Evolutionary conservation across 2,888 invertebrate species (phyloP), one percentile per base, ranked within the genome.

Genomic region (Oxytorus armatus): DNA sequence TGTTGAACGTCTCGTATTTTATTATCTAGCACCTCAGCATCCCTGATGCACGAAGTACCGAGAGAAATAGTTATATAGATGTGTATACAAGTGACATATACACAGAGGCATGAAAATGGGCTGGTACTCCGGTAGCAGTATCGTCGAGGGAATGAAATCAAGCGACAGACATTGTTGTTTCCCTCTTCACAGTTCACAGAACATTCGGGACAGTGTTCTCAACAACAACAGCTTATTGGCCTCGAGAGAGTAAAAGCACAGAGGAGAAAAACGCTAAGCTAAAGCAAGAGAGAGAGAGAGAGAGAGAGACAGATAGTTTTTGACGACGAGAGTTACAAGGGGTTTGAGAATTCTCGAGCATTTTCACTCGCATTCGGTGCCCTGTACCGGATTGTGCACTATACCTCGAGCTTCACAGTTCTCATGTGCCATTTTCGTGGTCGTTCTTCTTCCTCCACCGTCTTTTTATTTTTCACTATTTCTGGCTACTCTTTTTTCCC

Each of bases 151-250:
- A 79, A 79, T 76, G 66, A 79, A 76, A 79, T 79, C 79, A 79
- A 76, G 77, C 79, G 77, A 72, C 75, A 79, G 76, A 77, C 81
- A 83, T 83, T 84, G 82, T 81, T 82, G 77, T 23, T 61, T 81
- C 77, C 66, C 65, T 74, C 77, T 77, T 77, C n/a, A 82, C 78
- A 80, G 72, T 82, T 82, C 72, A 72, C 68, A 76, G 81, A 77
- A 53, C 78, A 82, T 83, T 83, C 77, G 80, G 76, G 55, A 49
- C 78, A 76, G 51, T 57, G 65, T 74, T 78, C 66, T 75, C 66
- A 73, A 75, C 77, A 75, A 74, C 73, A 70, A 81, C 74, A 69
- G 74, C 77, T 79, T 79, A 79, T 79, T 76, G 76, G 78, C 72
- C 79, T 73, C 61, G 73, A 53, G 69, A 78, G 73, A 72, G 47